Conservation (phyloP, 2,113 vertebrate species). For the Paramisgurnus dabryanus region DNA sequence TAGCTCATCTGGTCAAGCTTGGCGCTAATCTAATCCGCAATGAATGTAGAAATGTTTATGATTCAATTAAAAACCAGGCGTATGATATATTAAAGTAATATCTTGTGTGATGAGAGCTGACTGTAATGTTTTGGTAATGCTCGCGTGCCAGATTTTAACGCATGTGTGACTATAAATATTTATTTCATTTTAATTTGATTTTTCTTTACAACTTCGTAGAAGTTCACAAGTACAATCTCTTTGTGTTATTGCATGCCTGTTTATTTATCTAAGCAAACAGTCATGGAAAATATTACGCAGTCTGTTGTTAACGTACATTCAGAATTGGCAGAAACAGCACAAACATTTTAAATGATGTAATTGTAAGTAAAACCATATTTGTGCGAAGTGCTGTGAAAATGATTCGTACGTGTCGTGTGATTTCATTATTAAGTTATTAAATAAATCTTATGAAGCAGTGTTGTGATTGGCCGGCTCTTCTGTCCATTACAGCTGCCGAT, state of each 20-base stretch:
- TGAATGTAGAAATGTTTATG: slow-evolving; percentile 7
- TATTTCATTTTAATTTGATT: slow-evolving; percentile 6
- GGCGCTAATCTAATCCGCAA: too few relatives aligned
- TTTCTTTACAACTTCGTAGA: not conserved
- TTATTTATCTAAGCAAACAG: not conserved
- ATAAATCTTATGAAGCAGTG: not conserved
- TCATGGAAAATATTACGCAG: slow-evolving; percentile 16
- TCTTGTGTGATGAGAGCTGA: slow-evolving; percentile 9
- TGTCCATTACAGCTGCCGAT: slow-evolving; percentile 83
- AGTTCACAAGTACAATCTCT: not conserved
- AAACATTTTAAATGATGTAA: slow-evolving; percentile 6
- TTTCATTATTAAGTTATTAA: not conserved
- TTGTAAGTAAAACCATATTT: not conserved
- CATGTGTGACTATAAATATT: slow-evolving; percentile 30
- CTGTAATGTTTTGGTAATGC: not conserved
- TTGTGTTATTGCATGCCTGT: not conserved
- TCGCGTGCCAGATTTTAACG: slow-evolving; percentile 12
- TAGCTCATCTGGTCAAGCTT: too few relatives aligned
- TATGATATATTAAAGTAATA: slow-evolving; percentile 7
- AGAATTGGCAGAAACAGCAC: not conserved
- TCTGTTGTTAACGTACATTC: not conserved
- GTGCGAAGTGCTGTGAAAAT: not conserved
- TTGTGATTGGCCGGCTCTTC: slow-evolving; percentile 35
- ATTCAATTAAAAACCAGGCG: slow-evolving; percentile 6
- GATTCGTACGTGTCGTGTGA: not conserved